phyloP scores from a whole-genome alignment of 2,797 vertebrate species.

The Eulemur mongoz region DNA sequence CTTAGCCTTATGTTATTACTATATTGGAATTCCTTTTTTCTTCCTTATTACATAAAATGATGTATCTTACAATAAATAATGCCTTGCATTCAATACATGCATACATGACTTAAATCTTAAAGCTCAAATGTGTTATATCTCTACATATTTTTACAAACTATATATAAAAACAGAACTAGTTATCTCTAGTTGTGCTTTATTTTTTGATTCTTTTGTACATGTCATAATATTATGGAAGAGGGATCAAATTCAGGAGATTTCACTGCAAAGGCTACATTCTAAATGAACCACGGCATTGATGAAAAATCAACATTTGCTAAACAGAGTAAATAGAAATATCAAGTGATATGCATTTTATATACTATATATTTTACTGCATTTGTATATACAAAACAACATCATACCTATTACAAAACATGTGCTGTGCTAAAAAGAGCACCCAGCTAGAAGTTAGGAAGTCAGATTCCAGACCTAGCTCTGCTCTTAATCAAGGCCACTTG shows the following conservation, averaged over 20 bases:
- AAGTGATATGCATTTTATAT: slow-evolving; percentile 4
- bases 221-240: background rate
- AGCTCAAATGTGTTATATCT: background rate
- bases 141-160: background rate
- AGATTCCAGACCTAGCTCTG: background rate
- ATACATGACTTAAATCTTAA: background rate
- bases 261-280: background rate
- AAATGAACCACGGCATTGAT: background rate
- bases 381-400: background rate
- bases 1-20: background rate
- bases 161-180: background rate
- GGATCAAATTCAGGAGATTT: background rate
- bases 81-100: background rate
- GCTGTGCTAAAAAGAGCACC: background rate
- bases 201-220: background rate
- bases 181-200: background rate
- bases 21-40: background rate
- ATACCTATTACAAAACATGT: background rate
- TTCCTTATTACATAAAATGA: background rate
- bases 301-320: background rate
- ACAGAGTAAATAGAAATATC: background rate
- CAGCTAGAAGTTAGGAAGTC: background rate
- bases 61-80: background rate
- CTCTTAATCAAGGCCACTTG: background rate
- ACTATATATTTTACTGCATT: background rate